Base-by-base conservation (phyloP, 2,888 invertebrate genomes). In the Luperina nickerlii region DNA sequence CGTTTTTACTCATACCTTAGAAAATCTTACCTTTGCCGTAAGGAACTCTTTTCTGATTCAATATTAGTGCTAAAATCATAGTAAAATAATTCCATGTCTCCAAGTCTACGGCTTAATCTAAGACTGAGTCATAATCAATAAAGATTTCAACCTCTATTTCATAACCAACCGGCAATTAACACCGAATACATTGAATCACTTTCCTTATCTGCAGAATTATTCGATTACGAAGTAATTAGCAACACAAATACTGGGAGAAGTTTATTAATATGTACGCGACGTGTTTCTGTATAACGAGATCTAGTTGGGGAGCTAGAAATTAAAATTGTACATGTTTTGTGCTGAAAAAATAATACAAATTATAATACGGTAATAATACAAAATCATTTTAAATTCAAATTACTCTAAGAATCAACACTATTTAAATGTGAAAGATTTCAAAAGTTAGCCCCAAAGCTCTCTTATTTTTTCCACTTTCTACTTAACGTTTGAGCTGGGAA, bases 141-240 rank as follows among this genome's bases (percentile, higher is more conserved):
- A 74, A 74, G 51, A 79, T 79, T 81, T 69, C 42, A 65, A 79
- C 20, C 66, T 20, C 74, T 11, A 81, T 84, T 86, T 78, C 79
- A 79, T 63, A 86, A 84, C 11, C 27, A 0, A 27, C n/a, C 9
- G 3, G 67, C 79, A 84, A 79, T 84, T 79, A 87, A 84, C 71
- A 13, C 77, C 68, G 85, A 81, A 81, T 81, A 76, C 48, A 84
- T 75, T 77, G 76, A 84, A 65, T 42, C 57, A 81, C 75, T 84
- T 79, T 77, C 87, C 87, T 79, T 84, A 87, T 66, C 81, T 66
- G 79, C 42, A 74, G 67, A 81, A 78, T 77, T 74, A 86, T 76
- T 66, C 57, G 72, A 85, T 81, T 76, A 76, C 79, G 63, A 42
- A 77, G 85, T 79, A 73, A 87, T 87, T 86, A 71, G 72, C 79